Conservation (phyloP, 2,113 vertebrate species). For the Cochlearius cochlearius region DNA sequence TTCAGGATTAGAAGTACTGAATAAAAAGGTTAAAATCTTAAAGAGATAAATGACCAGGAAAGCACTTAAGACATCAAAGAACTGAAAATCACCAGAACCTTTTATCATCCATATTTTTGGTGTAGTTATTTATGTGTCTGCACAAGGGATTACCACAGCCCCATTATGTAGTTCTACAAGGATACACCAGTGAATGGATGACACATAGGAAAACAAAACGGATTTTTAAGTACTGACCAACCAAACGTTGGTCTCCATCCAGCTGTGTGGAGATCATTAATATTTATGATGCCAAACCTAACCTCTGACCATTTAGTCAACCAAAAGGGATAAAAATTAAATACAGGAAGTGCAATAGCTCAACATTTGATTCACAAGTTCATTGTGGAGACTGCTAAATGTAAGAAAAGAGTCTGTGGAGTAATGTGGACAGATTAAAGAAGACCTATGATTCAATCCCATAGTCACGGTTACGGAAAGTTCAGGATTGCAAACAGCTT, state of each 20-base stretch:
- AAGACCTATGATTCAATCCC: background rate
- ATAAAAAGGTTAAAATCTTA: background rate
- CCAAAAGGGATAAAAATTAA: background rate
- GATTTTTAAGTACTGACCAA: background rate
- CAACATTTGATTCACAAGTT: background rate
- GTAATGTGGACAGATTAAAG: background rate
- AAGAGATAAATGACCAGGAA: background rate
- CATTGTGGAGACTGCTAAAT: background rate
- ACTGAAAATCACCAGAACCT: background rate
- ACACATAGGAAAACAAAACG: background rate
- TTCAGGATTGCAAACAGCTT: background rate
- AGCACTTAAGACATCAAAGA: background rate
- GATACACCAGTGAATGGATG: background rate
- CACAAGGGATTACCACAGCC: background rate
- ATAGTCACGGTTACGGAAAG: background rate
- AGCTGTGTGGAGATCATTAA: background rate
- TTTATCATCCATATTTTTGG: background rate
- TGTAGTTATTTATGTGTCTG: background rate
- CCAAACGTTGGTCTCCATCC: rapidly evolving
- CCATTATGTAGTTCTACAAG: rapidly evolving
- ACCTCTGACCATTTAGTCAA: background rate
- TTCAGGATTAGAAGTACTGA: background rate
- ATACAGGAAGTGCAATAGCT: background rate
- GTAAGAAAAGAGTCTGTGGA: background rate
- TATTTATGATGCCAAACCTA: background rate